A percentile compares a stretch with the other conserved stretches of the same genome.
Conservation (phyloP, 2,888 invertebrate genomes). For the Chouioia cunea region DNA sequence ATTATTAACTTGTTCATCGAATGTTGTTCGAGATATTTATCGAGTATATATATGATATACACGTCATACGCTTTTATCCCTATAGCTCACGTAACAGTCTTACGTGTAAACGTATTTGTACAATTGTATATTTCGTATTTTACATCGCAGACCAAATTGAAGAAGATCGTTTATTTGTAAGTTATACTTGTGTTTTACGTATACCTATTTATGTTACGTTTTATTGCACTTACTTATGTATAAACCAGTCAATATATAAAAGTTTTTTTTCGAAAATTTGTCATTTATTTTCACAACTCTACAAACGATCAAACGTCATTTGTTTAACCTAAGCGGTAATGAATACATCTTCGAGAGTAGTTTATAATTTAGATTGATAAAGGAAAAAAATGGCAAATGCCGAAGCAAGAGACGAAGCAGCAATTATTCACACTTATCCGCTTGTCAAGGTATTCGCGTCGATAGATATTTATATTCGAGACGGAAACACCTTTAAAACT, state of each 20-base stretch:
- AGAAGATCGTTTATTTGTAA: slow-evolving; percentile 9
- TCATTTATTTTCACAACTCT: background rate
- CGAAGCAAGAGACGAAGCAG: slow-evolving; percentile 69
- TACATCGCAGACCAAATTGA: too few species aligned
- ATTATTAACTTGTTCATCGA: slow-evolving; percentile 31
- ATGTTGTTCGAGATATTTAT: slow-evolving; percentile 28
- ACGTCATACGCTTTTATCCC: slow-evolving; percentile 21
- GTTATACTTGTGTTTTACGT: slow-evolving; percentile 30
- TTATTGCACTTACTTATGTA: slow-evolving; percentile 32
- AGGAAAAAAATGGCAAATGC: slow-evolving; percentile 21
- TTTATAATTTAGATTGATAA: background rate
- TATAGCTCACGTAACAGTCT: slow-evolving; percentile 16
- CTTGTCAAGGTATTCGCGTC: slow-evolving; percentile 77
- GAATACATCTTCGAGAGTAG: too few species aligned
- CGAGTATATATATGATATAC: slow-evolving; percentile 2
- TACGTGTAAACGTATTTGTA: slow-evolving; percentile 32
- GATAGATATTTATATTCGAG: slow-evolving; percentile 49
- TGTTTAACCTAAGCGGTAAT: slow-evolving; percentile 16
- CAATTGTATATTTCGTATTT: slow-evolving; percentile 27
- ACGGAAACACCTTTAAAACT: background rate
- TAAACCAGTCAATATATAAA: slow-evolving; percentile 43
- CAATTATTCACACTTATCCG: slow-evolving; percentile 83
- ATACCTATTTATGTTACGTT: slow-evolving; percentile 27
- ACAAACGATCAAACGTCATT: slow-evolving; percentile 21
- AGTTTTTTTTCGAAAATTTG: slow-evolving; percentile 14